phyloP scores from a whole-genome alignment of 2,888 invertebrate species.

The Xanthia icteritia region DNA sequence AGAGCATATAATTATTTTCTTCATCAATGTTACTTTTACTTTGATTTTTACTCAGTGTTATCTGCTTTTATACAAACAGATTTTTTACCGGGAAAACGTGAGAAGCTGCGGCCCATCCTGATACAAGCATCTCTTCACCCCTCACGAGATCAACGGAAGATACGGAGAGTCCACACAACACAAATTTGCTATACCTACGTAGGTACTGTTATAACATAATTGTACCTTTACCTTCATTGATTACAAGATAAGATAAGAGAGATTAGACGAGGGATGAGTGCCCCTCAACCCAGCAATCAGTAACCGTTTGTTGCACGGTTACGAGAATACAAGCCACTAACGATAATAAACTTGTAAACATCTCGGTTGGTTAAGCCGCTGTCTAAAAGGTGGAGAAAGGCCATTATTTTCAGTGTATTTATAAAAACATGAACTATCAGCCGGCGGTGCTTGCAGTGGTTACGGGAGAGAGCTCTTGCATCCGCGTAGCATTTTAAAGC shows the following conservation, averaged over 20 bases:
- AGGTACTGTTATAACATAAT: conserved; percentile 10
- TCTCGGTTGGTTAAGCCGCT: conserved; percentile 28
- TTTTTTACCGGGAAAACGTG: conserved; percentile 7
- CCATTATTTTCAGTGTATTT: conserved; percentile 55
- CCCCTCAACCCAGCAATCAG: conserved; percentile 52
- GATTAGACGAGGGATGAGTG: conserved; percentile 47
- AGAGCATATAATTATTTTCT: conserved; percentile 10
- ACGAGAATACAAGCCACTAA: conserved; percentile 40
- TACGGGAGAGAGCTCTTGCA: conserved; percentile 53
- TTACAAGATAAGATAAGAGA: conserved; percentile 42
- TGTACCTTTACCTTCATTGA: conserved; percentile 46
- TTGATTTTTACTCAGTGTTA: conserved; percentile 1
- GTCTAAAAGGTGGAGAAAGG: conserved; percentile 23
- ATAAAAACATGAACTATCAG: conserved; percentile 56
- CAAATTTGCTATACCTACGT: conserved; percentile 7
- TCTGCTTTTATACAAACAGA: background rate
- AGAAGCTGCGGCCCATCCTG: background rate
- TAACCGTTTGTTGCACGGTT: conserved; percentile 31
- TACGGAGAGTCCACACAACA: conserved; percentile 13
- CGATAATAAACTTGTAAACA: conserved; percentile 32
- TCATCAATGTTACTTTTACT: background rate
- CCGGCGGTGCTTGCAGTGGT: conserved; percentile 33
- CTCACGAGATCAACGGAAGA: conserved; percentile 29
- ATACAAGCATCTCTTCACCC: conserved; percentile 19
- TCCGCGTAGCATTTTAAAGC: conserved; percentile 69